phyloP scores from a whole-genome alignment of 2,888 invertebrate species.

The Gymnosoma rotundatum region DNA sequence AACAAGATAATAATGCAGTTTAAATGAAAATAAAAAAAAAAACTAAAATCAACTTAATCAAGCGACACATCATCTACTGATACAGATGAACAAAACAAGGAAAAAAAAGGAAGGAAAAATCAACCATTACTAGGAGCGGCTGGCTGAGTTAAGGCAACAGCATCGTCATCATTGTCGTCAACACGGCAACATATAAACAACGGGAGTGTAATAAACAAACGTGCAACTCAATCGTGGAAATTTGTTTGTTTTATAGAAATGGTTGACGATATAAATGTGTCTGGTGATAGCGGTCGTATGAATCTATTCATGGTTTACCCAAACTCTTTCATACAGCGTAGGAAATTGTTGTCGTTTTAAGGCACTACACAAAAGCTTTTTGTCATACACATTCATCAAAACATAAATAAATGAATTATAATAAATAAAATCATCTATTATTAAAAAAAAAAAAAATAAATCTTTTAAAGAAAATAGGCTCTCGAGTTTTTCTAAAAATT shows the following conservation, averaged over 20 bases:
- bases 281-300: constrained; percentile 8
- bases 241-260: constrained; percentile 58
- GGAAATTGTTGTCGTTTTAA: constrained; percentile 20
- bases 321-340: constrained; percentile 39
- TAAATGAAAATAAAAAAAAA: constrained; percentile 16
- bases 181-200: constrained; percentile 53
- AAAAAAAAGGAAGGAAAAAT: neutral
- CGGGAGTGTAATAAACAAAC: constrained; percentile 66
- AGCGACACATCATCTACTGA: constrained; percentile 61
- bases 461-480: too few species aligned
- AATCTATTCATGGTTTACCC: constrained; percentile 11
- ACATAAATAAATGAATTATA: too few species aligned
- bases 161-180: constrained; percentile 29
- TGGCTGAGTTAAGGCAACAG: constrained; percentile 32
- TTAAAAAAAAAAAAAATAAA: too few species aligned
- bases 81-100: constrained; percentile 4
- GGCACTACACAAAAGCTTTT: constrained; percentile 14
- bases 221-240: constrained; percentile 68
- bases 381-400: neutral
- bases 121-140: constrained; percentile 46
- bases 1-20: constrained; percentile 17
- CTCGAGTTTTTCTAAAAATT: too few species aligned
- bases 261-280: constrained; percentile 38
- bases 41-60: constrained; percentile 60
- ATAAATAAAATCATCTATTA: too few species aligned